Conservation (phyloP, 2,888 invertebrate species). For the Eristalis intricaria region DNA sequence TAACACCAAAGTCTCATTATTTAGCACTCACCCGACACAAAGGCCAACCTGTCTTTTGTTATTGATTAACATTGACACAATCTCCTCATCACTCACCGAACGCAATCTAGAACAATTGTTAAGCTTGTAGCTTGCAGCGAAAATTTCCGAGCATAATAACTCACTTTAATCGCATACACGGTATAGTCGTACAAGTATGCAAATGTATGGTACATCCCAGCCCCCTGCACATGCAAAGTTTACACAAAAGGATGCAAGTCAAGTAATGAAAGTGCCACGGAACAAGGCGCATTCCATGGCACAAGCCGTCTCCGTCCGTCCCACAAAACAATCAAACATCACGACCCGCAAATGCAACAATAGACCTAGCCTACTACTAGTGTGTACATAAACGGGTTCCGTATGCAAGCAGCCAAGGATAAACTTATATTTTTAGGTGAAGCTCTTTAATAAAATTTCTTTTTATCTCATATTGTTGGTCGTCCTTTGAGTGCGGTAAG, state of each 20-base stretch:
- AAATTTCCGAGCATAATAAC: constrained; percentile 6
- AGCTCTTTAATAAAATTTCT: constrained; percentile 53
- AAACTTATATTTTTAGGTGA: background rate
- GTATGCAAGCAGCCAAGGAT: background rate
- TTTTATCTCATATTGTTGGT: constrained; percentile 40
- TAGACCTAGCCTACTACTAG: too few relatives aligned
- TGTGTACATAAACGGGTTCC: background rate
- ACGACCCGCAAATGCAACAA: constrained; percentile 16
- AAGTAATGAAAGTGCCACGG: constrained; percentile 48
- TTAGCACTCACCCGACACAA: constrained; percentile 28
- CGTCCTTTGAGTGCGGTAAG: constrained; percentile 50
- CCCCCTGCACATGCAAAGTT: constrained; percentile 17
- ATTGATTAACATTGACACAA: constrained; percentile 47
- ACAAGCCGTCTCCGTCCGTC: background rate
- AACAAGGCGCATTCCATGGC: background rate
- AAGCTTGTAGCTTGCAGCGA: background rate
- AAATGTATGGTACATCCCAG: background rate
- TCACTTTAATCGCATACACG: constrained; percentile 20
- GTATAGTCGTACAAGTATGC: background rate
- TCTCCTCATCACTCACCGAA: constrained; percentile 1
- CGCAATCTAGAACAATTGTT: constrained; percentile 1
- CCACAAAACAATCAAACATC: constrained; percentile 29
- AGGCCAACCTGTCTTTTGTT: background rate
- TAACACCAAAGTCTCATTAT: constrained; percentile 7
- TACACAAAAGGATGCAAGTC: constrained; percentile 14